These are phyloP conservation scores for Phlogophora meticulosa DNA, from an alignment of 2,888 invertebrate species.

Conservation along the genomic window DNA sequence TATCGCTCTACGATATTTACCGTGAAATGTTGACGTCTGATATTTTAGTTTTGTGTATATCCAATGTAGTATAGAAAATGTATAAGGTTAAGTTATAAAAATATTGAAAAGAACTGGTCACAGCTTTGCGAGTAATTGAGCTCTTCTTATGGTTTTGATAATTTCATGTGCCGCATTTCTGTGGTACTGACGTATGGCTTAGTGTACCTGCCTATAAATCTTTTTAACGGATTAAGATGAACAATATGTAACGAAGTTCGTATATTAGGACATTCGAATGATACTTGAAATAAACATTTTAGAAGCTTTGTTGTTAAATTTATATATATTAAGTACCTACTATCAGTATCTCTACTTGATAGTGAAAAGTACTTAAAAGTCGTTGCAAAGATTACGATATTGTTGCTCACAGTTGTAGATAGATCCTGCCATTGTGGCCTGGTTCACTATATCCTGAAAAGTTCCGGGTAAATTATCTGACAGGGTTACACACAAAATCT, in stretches of 20 bases:
- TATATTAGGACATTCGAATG: neutral
- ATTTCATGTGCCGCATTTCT: too few species aligned
- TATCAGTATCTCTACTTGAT: neutral
- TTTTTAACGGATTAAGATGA: neutral
- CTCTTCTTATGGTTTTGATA: neutral
- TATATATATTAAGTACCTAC: neutral
- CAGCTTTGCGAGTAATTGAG: too few species aligned
- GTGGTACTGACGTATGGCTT: too few species aligned
- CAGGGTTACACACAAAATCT: neutral
- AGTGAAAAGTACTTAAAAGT: neutral
- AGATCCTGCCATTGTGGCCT: neutral
- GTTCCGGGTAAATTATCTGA: neutral
- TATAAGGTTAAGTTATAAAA: neutral
- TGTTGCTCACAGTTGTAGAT: neutral
- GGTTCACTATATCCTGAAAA: neutral
- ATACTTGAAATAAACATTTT: neutral
- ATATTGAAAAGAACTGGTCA: too few species aligned
- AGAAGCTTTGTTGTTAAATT: neutral
- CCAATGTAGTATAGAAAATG: constrained; percentile 4
- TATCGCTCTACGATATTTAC: neutral
- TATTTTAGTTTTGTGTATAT: constrained; percentile 18
- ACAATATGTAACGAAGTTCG: neutral
- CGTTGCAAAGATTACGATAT: neutral
- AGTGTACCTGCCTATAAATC: too few species aligned
- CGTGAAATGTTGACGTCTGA: constrained; percentile 16